Evolutionary conservation across 1,140 invertebrate species (phyloP).

Genomic region (Cyclina sinensis): DNA sequence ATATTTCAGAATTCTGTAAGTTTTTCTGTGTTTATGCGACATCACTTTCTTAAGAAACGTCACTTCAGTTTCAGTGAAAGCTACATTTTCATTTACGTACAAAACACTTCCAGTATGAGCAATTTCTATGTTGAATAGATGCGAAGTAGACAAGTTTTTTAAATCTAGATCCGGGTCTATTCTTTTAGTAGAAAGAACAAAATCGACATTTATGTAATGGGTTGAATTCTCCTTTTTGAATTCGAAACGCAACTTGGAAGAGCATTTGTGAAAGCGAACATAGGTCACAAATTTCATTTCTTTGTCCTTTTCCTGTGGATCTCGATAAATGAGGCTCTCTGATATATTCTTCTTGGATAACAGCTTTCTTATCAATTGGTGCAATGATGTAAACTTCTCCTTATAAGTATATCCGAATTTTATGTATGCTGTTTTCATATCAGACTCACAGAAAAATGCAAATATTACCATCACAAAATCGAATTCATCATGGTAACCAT

Average conservation of each 20-base stretch:
- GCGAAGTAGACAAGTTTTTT: background rate
- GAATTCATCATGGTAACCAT: conserved; percentile 27
- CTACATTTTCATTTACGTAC: background rate
- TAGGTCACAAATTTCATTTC: conserved; percentile 24
- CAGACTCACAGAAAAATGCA: background rate
- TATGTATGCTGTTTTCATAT: background rate
- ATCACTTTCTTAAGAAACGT: background rate
- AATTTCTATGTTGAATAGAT: background rate
- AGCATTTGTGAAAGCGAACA: background rate
- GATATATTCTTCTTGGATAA: background rate
- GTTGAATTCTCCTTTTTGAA: background rate
- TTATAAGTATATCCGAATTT: conserved; percentile 42
- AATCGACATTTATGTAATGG: background rate
- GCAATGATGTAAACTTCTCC: background rate
- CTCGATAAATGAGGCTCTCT: background rate
- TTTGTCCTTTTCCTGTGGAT: background rate
- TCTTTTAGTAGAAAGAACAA: background rate
- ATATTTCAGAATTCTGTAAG: conserved; percentile 36
- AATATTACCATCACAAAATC: background rate
- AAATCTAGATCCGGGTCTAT: background rate
- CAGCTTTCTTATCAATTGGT: background rate
- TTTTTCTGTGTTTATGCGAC: conserved; percentile 22
- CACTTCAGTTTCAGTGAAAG: conserved; percentile 51
- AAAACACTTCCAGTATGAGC: background rate
- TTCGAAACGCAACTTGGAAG: conserved; percentile 7